Base-by-base conservation (phyloP, 2,113 vertebrate species). In the Poeciliopsis retropinna region DNA sequence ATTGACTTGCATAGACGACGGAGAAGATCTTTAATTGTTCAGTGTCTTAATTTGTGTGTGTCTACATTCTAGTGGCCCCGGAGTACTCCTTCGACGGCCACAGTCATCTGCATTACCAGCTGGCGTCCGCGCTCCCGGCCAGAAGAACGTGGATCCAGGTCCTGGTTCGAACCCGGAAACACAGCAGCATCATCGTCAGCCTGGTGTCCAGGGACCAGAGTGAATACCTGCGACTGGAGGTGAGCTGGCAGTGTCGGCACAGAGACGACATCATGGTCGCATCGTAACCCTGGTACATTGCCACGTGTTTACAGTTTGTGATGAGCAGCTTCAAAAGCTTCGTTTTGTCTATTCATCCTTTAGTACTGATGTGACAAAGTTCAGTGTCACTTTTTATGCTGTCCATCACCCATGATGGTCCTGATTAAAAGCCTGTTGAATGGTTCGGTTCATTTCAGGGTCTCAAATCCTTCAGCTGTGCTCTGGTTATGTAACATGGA, bases 211-310 rank as follows among this genome's bases (percentile, higher is more conserved):
- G 86, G 32, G 94, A 86, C 73, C 94, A 93, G 87, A 95, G 88
- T 0, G 96, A 97, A 71, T 94, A 96, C 87, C 88, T 97, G 25
- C 92, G 92, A 57, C 87, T 97, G 4, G 96, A 97, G 95, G 96
- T 97, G 76, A 94, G 93, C 22, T 44, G n/a, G 37, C 57, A 4
- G 1, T 30, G 60, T 25, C 15, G 17, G 2, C 51, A 57, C 22
- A 57, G 9, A 6, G 41, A 39, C 0, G 47, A 22, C 19, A 10
- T 57, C 51, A 22, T 47, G 44, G 6, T 47, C 44, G 4, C 44
- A 47, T 19, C 14, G 1, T 44, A 17, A 47, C 19, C 5, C 14
- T 47, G 15, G 44, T 1, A 19, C 5, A 7, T 47, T 47, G 4
- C 17, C 44, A 47, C 17, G 4, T 47, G 44, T 19, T 47, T 47